Percentiles rank a stretch among this genome's conserved stretches.
Evolutionary conservation across 2,113 vertebrate species (phyloP).

Genomic region (Festucalex cinctus): DNA sequence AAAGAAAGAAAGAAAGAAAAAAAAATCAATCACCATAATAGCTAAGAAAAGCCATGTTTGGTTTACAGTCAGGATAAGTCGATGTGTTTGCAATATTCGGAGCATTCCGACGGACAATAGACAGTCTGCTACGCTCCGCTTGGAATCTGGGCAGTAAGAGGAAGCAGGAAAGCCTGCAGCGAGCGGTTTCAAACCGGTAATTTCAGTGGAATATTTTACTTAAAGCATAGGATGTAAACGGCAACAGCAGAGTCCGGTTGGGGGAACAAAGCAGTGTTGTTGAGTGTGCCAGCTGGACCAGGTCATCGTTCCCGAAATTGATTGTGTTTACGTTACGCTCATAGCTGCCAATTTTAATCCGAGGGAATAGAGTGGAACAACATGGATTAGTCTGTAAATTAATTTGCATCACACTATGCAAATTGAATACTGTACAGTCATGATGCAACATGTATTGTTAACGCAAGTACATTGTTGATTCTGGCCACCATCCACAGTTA

Average conservation of each 20-base stretch:
- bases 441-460: conserved; percentile 1
- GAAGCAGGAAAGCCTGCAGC: conserved; percentile 7
- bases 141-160: neutral
- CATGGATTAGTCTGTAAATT: conserved; percentile 17
- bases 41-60: neutral
- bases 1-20: too few species aligned
- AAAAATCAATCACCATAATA: too few species aligned
- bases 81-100: neutral
- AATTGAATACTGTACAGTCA: conserved; percentile 2
- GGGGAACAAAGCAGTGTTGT: neutral
- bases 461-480: neutral
- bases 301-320: conserved; percentile 35
- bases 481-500: too few species aligned
- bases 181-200: neutral
- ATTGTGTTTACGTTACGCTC: conserved; percentile 52
- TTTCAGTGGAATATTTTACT: conserved; percentile 5
- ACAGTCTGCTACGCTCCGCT: neutral
- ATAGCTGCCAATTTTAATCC: conserved; percentile 32
- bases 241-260: neutral
- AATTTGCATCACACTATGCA: conserved; percentile 6
- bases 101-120: neutral
- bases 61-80: neutral
- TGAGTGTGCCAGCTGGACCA: conserved; percentile 21
- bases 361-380: conserved; percentile 27
- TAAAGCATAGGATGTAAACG: conserved; percentile 1